Conservation (phyloP, 1,140 invertebrate species). For the Steinernema feltiae region DNA sequence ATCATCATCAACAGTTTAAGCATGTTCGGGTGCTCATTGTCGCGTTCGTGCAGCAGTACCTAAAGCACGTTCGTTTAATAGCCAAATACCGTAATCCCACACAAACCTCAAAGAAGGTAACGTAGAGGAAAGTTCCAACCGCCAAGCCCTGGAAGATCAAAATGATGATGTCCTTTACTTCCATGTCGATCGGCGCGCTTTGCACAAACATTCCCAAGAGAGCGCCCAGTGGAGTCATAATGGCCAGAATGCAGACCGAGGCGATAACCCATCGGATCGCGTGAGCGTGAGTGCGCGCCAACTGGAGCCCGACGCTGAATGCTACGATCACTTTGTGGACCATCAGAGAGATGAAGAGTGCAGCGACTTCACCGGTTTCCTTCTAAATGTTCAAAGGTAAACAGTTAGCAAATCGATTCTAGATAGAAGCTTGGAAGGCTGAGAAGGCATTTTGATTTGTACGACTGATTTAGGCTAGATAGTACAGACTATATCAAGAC, state of each 20-base stretch:
- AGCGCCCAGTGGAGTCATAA: constrained; percentile 50
- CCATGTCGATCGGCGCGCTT: constrained; percentile 26
- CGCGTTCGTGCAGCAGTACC: constrained; percentile 55
- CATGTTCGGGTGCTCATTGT: constrained; percentile 54
- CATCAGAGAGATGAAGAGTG: constrained; percentile 74
- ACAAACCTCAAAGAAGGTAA: constrained; percentile 54
- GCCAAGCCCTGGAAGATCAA: constrained; percentile 49
- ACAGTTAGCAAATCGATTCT: background rate
- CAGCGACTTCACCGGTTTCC: constrained; percentile 68
- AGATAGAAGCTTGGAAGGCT: background rate
- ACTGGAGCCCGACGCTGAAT: constrained; percentile 60
- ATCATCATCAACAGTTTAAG: constrained; percentile 49
- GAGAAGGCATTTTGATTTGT: no score
- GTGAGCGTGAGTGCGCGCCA: constrained; percentile 55
- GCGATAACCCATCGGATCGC: constrained; percentile 40
- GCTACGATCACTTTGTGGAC: constrained; percentile 83
- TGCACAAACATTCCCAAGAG: constrained; percentile 44
- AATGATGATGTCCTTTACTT: constrained; percentile 41
- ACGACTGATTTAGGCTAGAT: no score
- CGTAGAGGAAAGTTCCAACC: constrained; percentile 55
- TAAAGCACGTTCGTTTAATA: constrained; percentile 29
- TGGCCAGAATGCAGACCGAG: constrained; percentile 44
- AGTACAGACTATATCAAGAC: no score
- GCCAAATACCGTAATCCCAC: background rate
- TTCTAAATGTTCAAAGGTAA: constrained; percentile 27